Base-by-base conservation (phyloP, 1,140 invertebrate species). In the Aphelinus atriplicis region DNA sequence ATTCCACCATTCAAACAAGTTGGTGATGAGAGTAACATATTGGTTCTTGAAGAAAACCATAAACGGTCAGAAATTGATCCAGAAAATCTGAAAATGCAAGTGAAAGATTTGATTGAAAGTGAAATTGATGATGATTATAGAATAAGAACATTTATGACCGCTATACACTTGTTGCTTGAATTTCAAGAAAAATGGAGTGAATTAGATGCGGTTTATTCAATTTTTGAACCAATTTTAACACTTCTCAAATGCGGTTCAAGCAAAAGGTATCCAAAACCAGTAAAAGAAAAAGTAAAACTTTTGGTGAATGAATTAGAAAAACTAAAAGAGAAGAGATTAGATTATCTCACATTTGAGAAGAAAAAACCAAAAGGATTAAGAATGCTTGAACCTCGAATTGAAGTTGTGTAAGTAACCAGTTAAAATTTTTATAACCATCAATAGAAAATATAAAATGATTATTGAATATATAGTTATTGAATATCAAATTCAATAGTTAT, bases 351-450 rank as follows among this genome's bases (percentile, higher is more conserved):
- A 0, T 85, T 90, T 57, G 88, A 90, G 55, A 91, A 92, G 75
- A 93, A 93, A 71, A 94, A 91, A 83, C 95, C 95, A 0, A 95
- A 95, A 84, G 90, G 92, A 3, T 85, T 97, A 58, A 92, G 93
- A 78, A 83, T 96, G 45, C 94, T 96, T 81, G 96, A 97, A 86
- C 96, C 96, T 0, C 91, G 91, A 78, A 92, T 97, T 75, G 92
- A 95, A 80, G 91, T 91, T 84, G 90, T 95, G 90, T 95, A 92
- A 88, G 92, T 92, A 84, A 7, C 9, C 10, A 57, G 3, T 10
- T 62, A 89, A 90, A 80, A 79, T 73, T 4, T 82, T 81, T 5
- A 84, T 83, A 48, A 80, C 83, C 61, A 62, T 67, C 48, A 71
- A 58, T 56, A 67, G 7, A 68, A 55, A 55, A 74, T 76, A 66